Percentiles rank a stretch among this genome's conserved stretches.
Evolutionary conservation across 2,888 invertebrate genomes (phyloP).

Genomic region (Temnothorax rugatulus): DNA sequence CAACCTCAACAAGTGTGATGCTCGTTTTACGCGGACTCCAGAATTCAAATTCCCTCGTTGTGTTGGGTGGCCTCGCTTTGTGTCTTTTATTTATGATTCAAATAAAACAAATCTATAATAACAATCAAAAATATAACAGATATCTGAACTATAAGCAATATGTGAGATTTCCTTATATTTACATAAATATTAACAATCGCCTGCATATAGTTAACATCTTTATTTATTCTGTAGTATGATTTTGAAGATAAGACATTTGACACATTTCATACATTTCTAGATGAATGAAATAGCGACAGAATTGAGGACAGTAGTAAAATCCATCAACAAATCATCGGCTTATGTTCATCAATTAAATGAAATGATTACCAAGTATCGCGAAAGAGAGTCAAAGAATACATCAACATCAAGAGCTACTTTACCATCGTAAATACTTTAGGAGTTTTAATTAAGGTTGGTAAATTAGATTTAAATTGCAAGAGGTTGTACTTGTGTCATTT

Average conservation of each 20-base stretch:
- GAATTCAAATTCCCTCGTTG: slow-evolving; percentile 80
- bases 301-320: slow-evolving; percentile 84
- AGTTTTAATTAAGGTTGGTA: slow-evolving; percentile 18
- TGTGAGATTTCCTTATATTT: slow-evolving; percentile 81
- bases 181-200: slow-evolving; percentile 21
- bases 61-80: slow-evolving; percentile 81
- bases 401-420: slow-evolving; percentile 62
- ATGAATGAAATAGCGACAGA: slow-evolving; percentile 85
- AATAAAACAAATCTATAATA: slow-evolving; percentile 86
- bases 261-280: slow-evolving; percentile 73
- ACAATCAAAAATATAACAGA: slow-evolving; percentile 86
- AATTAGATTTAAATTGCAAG: slow-evolving; percentile 14
- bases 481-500: not conserved
- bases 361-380: slow-evolving; percentile 79
- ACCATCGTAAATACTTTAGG: slow-evolving; percentile 16
- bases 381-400: slow-evolving; percentile 76
- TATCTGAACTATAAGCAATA: slow-evolving; percentile 86
- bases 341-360: slow-evolving; percentile 83
- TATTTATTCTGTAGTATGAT: slow-evolving; percentile 43
- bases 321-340: slow-evolving; percentile 82
- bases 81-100: slow-evolving; percentile 86
- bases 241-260: not conserved
- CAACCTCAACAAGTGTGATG: slow-evolving; percentile 77
- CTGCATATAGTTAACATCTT: slow-evolving; percentile 12
- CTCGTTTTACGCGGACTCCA: slow-evolving; percentile 82